Base-by-base conservation (phyloP, 2,888 invertebrate genomes). In the Malthinus flaveolus region DNA sequence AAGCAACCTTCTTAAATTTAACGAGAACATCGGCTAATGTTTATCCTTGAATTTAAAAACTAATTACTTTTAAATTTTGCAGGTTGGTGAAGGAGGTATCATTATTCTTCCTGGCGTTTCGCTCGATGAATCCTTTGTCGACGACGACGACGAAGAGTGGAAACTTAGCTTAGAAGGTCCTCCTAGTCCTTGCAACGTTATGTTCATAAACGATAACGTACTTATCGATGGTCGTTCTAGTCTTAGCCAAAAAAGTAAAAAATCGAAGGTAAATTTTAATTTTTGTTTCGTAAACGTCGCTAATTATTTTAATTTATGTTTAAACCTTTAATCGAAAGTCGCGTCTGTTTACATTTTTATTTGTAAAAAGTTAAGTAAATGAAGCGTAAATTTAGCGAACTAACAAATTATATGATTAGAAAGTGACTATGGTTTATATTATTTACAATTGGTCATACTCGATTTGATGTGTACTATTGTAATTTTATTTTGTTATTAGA, bases 191-290 rank as follows among this genome's bases (percentile, higher is more conserved):
- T 91, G 91, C 80, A 85, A 88, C 80, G 89, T 93, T 71, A 85
- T 86, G 69, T 93, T 94, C 81, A 84, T 88, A 78, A 93, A 93
- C 81, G 93, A 90, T 80, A 93, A 93, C 80, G 85, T 94, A 76
- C 87, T 94, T 79, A 94, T 94, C 81, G 92, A 93, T 81, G 94
- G 94, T 59, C 87, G 87, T 79, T 93, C 93, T 76, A 92, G 89
- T 81, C 85, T 94, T 76, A 87, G 86, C 68, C 83, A 82, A 73
- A 82, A 84, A 35, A 82, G 82, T 64, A 79, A 83, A 68, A 80
- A 82, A 69, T 82, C 83, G 71, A 86, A 86, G 85, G 88, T 88
- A 75, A n/a, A 71, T 71, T 65, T n/a, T 63, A 66, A 37, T 5
- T 23, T 23, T 5, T 23, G n/a, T n/a, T n/a, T n/a, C n/a, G n/a